Conservation (phyloP, 2,113 vertebrate species). For the Microtus richardsoni region DNA sequence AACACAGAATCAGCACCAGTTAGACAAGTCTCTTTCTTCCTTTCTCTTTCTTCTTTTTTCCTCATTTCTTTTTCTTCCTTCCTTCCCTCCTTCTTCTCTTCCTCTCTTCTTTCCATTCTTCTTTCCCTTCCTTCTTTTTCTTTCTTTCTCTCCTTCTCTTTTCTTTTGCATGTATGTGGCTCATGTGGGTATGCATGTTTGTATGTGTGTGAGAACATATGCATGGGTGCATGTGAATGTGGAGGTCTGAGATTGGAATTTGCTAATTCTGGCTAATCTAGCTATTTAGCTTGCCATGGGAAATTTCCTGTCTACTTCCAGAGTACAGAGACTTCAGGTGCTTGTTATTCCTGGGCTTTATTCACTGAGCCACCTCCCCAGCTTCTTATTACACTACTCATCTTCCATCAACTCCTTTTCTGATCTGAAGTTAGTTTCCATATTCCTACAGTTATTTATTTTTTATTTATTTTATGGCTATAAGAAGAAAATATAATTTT, state of each 20-base stretch:
- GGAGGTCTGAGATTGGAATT: background rate
- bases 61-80: too few relatives aligned
- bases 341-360: background rate
- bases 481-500: constrained; percentile 13
- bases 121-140: too few relatives aligned
- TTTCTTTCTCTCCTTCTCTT: background rate
- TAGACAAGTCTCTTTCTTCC: background rate
- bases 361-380: background rate
- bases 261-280: background rate
- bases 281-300: too few relatives aligned
- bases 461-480: background rate
- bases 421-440: background rate
- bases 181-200: background rate
- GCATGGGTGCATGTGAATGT: background rate
- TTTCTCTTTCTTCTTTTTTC: background rate
- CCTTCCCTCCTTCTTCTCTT: background rate
- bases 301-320: background rate
- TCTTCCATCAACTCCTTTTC: background rate
- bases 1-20: background rate
- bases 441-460: background rate
- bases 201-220: background rate
- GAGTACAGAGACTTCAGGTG: too few relatives aligned
- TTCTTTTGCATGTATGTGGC: background rate
- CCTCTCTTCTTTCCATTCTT: too few relatives aligned
- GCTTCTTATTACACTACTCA: background rate